A percentile compares a stretch with the other conserved stretches of the same genome.
Conservation (phyloP, 2,113 vertebrate species). For the Pristiophorus japonicus region DNA sequence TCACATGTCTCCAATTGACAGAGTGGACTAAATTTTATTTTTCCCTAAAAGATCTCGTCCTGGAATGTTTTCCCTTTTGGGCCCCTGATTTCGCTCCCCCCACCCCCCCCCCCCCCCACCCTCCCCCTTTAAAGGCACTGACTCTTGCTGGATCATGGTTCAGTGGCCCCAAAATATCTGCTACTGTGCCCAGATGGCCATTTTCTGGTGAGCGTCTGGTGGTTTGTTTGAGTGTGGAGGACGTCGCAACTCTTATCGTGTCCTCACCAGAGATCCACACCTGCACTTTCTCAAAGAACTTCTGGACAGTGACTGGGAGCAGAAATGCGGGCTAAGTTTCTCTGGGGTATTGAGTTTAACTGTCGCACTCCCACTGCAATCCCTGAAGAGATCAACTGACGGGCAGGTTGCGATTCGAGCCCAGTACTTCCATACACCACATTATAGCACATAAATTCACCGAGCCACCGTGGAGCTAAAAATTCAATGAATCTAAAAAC, state of each 20-base stretch:
- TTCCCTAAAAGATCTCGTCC: not conserved
- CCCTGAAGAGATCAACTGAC: not conserved
- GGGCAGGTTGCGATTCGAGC: not conserved
- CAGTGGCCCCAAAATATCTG: not conserved
- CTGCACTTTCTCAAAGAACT: not conserved
- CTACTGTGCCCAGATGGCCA: not conserved
- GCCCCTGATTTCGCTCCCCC: not conserved
- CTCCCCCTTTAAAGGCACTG: not conserved
- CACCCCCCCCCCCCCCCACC: no score
- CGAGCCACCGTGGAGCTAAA: not conserved
- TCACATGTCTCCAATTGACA: not conserved
- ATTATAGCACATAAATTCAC: not conserved
- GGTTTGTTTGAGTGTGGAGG: not conserved
- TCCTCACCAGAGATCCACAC: not conserved
- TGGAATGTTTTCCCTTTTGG: not conserved
- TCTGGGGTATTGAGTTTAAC: not conserved
- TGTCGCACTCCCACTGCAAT: not conserved
- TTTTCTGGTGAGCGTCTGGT: not conserved
- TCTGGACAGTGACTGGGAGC: not conserved
- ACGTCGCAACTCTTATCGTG: not conserved
- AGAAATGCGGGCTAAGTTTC: not conserved
- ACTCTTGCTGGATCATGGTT: not conserved
- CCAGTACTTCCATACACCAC: not conserved
- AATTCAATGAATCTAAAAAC: no score
- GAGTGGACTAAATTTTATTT: not conserved